Conservation (phyloP, 2,113 vertebrate species). For the Oryzias javanicus region DNA sequence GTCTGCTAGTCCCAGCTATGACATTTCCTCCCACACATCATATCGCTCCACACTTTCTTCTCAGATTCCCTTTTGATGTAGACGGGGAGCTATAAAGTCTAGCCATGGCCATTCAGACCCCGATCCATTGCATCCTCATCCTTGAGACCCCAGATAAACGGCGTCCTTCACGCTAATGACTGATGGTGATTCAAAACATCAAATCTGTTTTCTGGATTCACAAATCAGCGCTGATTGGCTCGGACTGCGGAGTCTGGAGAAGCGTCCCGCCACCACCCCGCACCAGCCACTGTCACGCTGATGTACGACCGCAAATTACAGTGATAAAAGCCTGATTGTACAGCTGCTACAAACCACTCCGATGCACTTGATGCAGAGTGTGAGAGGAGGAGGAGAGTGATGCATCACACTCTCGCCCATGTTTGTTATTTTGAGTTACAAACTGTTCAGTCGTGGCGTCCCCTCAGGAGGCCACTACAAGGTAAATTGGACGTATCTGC, state of each 20-base stretch:
- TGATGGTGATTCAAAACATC: conserved; percentile 60
- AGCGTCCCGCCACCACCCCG: conserved; percentile 38
- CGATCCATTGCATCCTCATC: conserved; percentile 29
- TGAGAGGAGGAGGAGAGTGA: conserved; percentile 27
- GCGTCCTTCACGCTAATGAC: conserved; percentile 52
- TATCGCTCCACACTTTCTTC: conserved; percentile 28
- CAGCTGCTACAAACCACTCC: conserved; percentile 56
- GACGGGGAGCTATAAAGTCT: conserved; percentile 60
- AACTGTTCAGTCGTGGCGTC: conserved; percentile 43
- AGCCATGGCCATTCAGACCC: conserved; percentile 55
- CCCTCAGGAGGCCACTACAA: conserved; percentile 54
- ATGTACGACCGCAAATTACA: conserved; percentile 62
- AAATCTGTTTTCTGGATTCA: conserved; percentile 69
- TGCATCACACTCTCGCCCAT: conserved; percentile 9
- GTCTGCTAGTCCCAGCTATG: conserved; percentile 52
- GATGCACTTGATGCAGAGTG: conserved; percentile 56
- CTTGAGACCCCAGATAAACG: conserved; percentile 42
- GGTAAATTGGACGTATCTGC: conserved; percentile 54
- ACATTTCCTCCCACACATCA: conserved; percentile 66
- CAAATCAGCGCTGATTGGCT: conserved; percentile 65
- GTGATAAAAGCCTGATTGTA: conserved; percentile 60
- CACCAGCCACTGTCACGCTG: conserved; percentile 57
- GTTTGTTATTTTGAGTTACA: conserved; percentile 51
- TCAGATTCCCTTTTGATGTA: conserved; percentile 55
- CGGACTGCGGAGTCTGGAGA: conserved; percentile 42